A percentile compares a stretch with the other conserved stretches of the same genome.
Evolutionary conservation across 2,888 invertebrate genomes (phyloP).

Genomic region (Thysanoteuthis rhombus): DNA sequence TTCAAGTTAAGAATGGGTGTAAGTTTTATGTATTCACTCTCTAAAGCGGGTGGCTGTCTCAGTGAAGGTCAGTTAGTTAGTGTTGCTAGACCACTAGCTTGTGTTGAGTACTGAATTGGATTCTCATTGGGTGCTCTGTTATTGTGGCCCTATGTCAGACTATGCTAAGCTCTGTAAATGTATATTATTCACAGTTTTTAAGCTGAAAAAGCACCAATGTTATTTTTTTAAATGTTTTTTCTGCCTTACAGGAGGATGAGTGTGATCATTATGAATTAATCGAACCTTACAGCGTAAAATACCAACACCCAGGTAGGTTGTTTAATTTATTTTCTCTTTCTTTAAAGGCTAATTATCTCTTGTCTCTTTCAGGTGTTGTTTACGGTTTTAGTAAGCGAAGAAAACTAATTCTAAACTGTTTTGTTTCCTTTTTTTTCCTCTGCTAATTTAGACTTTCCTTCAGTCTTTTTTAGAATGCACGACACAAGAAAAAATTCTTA

Average conservation of each 20-base stretch:
- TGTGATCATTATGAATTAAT: background rate
- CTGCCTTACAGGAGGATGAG: background rate
- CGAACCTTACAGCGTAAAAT: background rate
- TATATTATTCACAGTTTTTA: no score
- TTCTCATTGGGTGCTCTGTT: background rate
- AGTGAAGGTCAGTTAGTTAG: background rate
- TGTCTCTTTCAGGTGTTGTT: background rate
- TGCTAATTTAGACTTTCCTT: no score
- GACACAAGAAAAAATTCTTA: no score
- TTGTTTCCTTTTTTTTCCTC: no score
- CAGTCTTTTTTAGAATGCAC: no score
- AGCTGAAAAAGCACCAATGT: background rate
- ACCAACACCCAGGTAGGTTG: background rate
- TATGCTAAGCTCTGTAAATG: no score
- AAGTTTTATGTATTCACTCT: background rate
- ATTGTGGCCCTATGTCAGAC: background rate
- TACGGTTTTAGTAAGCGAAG: background rate
- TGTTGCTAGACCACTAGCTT: background rate
- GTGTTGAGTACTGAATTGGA: background rate
- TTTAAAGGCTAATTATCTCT: background rate
- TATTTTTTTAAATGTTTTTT: background rate
- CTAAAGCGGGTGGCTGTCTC: background rate
- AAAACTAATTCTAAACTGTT: background rate
- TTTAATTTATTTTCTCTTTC: background rate
- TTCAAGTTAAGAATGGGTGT: background rate